These are phyloP conservation scores for Conger conger DNA, from an alignment of 2,113 vertebrate genomes.

Conservation along the genomic window DNA sequence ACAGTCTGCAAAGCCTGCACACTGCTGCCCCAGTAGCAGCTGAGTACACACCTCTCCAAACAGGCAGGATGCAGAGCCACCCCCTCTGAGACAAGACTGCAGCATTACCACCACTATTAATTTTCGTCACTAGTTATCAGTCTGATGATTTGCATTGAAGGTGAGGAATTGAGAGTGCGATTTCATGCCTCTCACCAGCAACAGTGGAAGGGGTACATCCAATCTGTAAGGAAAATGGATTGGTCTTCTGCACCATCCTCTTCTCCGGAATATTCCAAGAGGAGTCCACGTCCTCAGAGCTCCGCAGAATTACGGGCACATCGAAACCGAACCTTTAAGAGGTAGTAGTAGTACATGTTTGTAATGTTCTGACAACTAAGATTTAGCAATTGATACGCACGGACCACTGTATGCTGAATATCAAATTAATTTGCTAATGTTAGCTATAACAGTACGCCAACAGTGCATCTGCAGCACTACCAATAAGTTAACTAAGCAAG, in stretches of 20 bases:
- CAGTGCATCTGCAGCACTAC: no score
- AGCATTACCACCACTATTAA: neutral
- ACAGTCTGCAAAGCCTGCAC: constrained; percentile 79
- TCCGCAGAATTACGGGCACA: constrained; percentile 88
- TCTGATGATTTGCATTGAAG: no score
- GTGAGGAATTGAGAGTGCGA: neutral
- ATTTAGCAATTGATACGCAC: neutral
- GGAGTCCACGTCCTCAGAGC: constrained; percentile 82
- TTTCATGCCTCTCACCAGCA: constrained; percentile 66
- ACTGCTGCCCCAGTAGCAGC: constrained; percentile 90
- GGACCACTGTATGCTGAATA: neutral
- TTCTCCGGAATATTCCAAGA: constrained; percentile 75
- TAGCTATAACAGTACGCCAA: neutral
- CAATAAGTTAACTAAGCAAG: no score
- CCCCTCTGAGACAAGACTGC: constrained; percentile 68
- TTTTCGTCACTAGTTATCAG: neutral
- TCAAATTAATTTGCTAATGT: no score
- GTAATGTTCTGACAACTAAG: neutral
- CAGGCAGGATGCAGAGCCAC: constrained; percentile 74
- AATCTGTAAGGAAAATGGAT: constrained; percentile 87
- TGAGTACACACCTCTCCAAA: constrained; percentile 82
- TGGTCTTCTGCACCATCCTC: constrained; percentile 90
- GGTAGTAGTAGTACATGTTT: neutral
- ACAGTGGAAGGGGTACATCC: constrained; percentile 68
- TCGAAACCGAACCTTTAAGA: constrained; percentile 85